Evolutionary conservation across 2,113 vertebrate genomes (phyloP).

Genomic region (Promerops cafer): DNA sequence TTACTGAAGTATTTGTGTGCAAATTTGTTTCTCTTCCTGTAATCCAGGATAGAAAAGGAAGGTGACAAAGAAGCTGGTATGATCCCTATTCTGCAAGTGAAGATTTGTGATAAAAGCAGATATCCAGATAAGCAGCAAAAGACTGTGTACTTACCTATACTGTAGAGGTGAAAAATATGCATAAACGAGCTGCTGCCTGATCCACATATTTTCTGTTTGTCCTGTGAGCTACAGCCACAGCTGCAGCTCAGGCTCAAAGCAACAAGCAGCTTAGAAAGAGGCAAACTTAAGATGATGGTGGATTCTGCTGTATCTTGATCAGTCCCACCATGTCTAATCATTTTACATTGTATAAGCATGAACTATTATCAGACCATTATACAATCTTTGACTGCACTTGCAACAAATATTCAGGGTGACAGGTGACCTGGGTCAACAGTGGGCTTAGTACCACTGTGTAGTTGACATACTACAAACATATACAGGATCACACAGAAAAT

Average conservation of each 20-base stretch:
- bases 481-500: neutral
- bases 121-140: neutral
- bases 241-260: neutral
- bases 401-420: neutral
- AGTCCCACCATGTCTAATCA: neutral
- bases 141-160: neutral
- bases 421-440: neutral
- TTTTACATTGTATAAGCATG: neutral
- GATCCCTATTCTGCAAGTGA: neutral
- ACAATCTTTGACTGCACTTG: neutral
- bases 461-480: neutral
- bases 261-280: neutral
- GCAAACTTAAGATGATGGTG: neutral
- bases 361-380: neutral
- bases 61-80: neutral
- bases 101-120: neutral
- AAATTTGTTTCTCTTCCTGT: neutral
- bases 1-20: neutral
- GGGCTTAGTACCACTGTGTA: neutral
- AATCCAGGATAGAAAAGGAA: neutral
- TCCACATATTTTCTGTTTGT: neutral
- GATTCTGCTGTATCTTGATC: neutral
- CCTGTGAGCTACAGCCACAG: neutral
- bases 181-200: neutral
- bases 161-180: neutral